Base-by-base conservation (phyloP, 1,140 invertebrate genomes). In the Hestina assimilis region DNA sequence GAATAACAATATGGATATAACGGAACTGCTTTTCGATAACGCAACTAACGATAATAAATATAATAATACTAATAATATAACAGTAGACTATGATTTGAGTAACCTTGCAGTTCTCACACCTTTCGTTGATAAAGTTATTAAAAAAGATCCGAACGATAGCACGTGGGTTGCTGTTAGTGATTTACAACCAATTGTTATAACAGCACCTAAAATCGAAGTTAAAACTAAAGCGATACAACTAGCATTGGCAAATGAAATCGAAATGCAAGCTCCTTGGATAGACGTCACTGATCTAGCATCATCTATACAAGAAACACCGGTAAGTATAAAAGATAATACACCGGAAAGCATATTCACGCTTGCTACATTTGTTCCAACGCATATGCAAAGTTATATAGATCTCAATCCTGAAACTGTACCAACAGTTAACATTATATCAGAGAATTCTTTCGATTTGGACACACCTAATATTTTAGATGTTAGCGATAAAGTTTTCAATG, bases 181-280 rank as follows among this genome's bases (percentile, higher is more conserved):
- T 38, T 56, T 82, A 29, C 64, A 73, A 51, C 54, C 72, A 0
- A 53, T 61, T 14, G 15, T 63, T 7, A 42, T 60, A n/a, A 12
- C 47, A 3, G 43, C 21, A 4, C 35, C 31, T 24, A 83, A 81
- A 60, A 55, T 80, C 17, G 75, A 86, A 64, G 55, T 79, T 0
- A 80, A 81, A 63, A 64, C 75, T 35, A 92, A 93, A 79, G 93
- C 93, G 1, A 89, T 94, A 40, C 91, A 94, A 69, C 68, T 94
- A 48, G 92, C 93, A 4, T 84, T 94, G 46, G 93, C 93, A 0
- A 92, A 92, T n/a, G 93, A 94, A 66, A 91, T 94, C 52, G 93
- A 94, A 82, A 82, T 93, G 24, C 92, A 93, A 56, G 92, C 92
- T 5, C 91, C 92, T 3, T 94, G 93, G 93, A 89, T 93, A 4